Evolutionary conservation across 2,888 invertebrate species (phyloP).

Genomic region (Schizotus pectinicornis): DNA sequence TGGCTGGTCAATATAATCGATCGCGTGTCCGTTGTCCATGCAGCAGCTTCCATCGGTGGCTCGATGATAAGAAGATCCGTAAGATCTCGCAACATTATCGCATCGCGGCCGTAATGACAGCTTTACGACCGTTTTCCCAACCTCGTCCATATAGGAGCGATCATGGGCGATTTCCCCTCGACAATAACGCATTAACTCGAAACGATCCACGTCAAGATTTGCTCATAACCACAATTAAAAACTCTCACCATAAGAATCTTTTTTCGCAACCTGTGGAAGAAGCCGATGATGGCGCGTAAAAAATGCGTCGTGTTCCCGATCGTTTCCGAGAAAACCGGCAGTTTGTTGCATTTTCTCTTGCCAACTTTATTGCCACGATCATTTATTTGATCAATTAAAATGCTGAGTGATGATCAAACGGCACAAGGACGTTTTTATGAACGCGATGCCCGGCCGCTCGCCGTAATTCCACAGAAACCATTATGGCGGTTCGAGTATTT

Average conservation of each 20-base stretch:
- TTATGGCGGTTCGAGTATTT: slow-evolving; percentile 27
- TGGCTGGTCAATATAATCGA: no score
- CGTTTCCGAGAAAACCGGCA: slow-evolving; percentile 34
- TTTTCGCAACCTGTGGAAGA: slow-evolving; percentile 24
- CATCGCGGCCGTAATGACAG: slow-evolving; percentile 17
- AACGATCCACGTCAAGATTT: slow-evolving; percentile 21
- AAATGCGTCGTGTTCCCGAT: slow-evolving; percentile 25
- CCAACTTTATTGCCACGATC: slow-evolving; percentile 37
- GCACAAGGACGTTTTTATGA: slow-evolving; percentile 23
- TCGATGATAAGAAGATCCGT: no score
- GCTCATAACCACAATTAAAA: slow-evolving; percentile 28
- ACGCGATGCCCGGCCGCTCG: slow-evolving; percentile 15
- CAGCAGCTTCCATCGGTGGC: no score
- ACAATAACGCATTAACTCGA: not conserved
- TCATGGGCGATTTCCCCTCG: not conserved
- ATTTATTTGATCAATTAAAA: slow-evolving; percentile 43
- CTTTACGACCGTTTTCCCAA: slow-evolving; percentile 17
- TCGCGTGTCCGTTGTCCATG: no score
- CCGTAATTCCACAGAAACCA: slow-evolving; percentile 31
- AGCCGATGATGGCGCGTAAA: slow-evolving; percentile 17
- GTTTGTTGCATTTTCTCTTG: slow-evolving; percentile 29
- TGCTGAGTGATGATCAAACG: slow-evolving; percentile 22
- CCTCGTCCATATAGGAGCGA: slow-evolving; percentile 17
- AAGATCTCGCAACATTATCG: no score
- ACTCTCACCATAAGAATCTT: slow-evolving; percentile 34